phyloP scores from a whole-genome alignment of 2,888 invertebrate species.

The Leptopilina myrica region DNA sequence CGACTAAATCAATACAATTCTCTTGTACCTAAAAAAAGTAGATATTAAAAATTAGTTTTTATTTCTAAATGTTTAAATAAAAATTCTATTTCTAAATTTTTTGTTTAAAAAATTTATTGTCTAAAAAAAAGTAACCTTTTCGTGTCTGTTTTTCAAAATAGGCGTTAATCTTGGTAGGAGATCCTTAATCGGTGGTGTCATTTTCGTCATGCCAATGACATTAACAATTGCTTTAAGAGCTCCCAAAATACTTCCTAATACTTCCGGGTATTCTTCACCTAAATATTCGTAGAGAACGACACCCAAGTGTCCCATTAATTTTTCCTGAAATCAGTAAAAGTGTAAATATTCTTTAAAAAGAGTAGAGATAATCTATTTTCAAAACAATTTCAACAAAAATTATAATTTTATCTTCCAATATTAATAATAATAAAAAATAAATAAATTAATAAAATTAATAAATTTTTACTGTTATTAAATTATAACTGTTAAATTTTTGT shows the following conservation, averaged over 20 bases:
- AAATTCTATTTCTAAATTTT: neutral
- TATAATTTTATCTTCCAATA: too few species aligned
- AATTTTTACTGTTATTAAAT: too few species aligned
- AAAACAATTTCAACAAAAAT: too few species aligned
- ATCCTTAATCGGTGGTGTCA: slow-evolving; percentile 99
- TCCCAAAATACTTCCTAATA: slow-evolving; percentile 97
- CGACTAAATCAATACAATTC: slow-evolving; percentile 99
- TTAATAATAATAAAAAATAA: too few species aligned
- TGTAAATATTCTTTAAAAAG: too few species aligned
- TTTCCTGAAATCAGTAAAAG: slow-evolving; percentile 82
- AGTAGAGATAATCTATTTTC: too few species aligned
- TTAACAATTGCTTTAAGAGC: slow-evolving; percentile 99
- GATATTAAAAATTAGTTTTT: too few species aligned
- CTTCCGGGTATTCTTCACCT: slow-evolving; percentile 99
- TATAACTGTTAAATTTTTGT: too few species aligned
- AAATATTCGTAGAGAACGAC: slow-evolving; percentile 99
- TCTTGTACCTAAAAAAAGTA: slow-evolving; percentile 91
- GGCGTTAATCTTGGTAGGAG: slow-evolving; percentile 97
- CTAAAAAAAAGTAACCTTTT: slow-evolving; percentile 74
- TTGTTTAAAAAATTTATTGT: too few species aligned
- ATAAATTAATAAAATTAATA: too few species aligned
- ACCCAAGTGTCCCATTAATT: slow-evolving; percentile 99
- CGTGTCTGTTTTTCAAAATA: slow-evolving; percentile 96
- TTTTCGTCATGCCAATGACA: slow-evolving; percentile 99
- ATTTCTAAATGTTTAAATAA: too few species aligned